Base-by-base conservation (phyloP, 2,888 invertebrate genomes). In the Temnothorax unifasciatus region DNA sequence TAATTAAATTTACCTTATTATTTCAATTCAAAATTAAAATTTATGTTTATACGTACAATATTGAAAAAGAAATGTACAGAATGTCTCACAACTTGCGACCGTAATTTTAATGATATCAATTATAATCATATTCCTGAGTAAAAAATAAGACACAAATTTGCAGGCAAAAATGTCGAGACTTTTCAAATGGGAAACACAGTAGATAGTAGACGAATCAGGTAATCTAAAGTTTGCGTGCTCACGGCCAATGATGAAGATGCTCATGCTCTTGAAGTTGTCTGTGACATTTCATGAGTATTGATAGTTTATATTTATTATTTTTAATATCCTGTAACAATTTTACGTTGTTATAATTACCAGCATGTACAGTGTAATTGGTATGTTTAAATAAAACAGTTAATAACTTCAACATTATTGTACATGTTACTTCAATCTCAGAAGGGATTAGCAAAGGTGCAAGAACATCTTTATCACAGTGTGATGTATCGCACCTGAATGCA, bases 11-110 rank as follows among this genome's bases (percentile, higher is more conserved):
- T 5, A 50, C 2, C 29, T 29, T 29, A 50, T 44, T 66, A 15
- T 25, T 44, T 44, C 25, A 63, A 38, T 63, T 63, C 63, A 66
- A 68, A 66, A 68, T 0, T 44, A 64, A 41, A 64, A 64, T 1
- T 64, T 64, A 11, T 38, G 21, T 21, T 54, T 29, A 18, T 25
- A 41, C 11, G 15, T 25, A 41, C 3, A 71, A 71, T 38, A 54
- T 41, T 6, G 18, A 15, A 74, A 69, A 13, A 68, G 9, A 57
- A 6, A 73, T 13, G 6, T 21, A 54, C 21, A 9, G 41, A 38
- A 8, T 8, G 11, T 41, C 41, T 6, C 34, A 34, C 34, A 6
- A 34, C 34, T 34, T 6, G 34, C 34, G 34, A 5, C 34, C 34
- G 6, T 34, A 34, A 34, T 34, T 34, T 34, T 34, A 34, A 34